These are phyloP conservation scores for Eleginops maclovinus DNA, from an alignment of 2,113 vertebrate species.

Conservation along the genomic window DNA sequence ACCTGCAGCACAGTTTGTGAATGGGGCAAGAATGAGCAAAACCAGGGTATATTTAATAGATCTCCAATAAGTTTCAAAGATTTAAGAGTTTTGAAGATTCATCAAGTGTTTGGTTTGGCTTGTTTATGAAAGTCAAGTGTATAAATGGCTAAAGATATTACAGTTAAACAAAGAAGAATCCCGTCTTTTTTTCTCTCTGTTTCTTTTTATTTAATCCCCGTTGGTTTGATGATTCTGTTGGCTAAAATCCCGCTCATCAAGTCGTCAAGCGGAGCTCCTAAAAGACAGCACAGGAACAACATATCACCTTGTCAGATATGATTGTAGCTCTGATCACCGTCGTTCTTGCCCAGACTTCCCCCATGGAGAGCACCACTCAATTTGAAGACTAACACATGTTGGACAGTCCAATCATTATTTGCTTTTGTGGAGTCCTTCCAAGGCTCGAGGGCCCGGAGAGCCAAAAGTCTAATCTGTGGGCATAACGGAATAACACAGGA, in stretches of 20 bases:
- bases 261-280: conserved; percentile 61
- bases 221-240: conserved; percentile 55
- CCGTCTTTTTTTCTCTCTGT: neutral
- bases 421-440: conserved; percentile 74
- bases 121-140: conserved; percentile 66
- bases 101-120: conserved; percentile 70
- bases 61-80: conserved; percentile 66
- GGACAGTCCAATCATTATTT: conserved; percentile 75
- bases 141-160: conserved; percentile 56
- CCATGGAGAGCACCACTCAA: conserved; percentile 73
- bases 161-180: conserved; percentile 27
- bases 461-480: conserved; percentile 78
- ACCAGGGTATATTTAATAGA: conserved; percentile 71
- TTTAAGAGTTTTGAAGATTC: conserved; percentile 70
- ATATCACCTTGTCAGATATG: conserved; percentile 79
- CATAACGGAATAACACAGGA: conserved; percentile 74
- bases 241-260: conserved; percentile 61
- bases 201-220: conserved; percentile 39
- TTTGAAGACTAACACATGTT: conserved; percentile 82
- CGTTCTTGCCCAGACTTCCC: conserved; percentile 73
- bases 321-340: conserved; percentile 74
- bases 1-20: conserved; percentile 79
- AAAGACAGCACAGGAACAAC: conserved; percentile 74
- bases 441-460: conserved; percentile 65
- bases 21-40: conserved; percentile 79